Evolutionary conservation across 2,888 invertebrate genomes (phyloP).

Genomic region (Meandrusa payeni): DNA sequence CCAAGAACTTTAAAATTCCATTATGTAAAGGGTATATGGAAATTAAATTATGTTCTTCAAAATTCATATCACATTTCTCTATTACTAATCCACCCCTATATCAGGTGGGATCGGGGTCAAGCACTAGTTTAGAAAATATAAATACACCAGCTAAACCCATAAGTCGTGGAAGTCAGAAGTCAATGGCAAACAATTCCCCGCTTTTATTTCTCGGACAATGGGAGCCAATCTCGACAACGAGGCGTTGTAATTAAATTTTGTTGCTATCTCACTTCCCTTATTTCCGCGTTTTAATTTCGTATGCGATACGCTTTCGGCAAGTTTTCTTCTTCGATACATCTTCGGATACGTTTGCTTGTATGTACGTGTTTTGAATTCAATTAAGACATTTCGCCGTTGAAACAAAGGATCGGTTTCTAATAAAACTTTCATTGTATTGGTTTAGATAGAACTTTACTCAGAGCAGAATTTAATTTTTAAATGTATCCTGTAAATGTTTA

Average conservation of each 20-base stretch:
- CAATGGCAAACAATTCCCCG: conserved; percentile 8
- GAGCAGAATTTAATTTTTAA: too few relatives aligned
- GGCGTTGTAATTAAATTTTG: conserved; percentile 10
- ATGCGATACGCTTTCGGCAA: conserved; percentile 13
- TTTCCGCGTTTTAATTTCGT: conserved; percentile 11
- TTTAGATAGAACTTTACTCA: too few relatives aligned
- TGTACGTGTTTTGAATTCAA: conserved; percentile 13
- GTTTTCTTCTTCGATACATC: conserved; percentile 13
- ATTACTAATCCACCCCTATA: too few relatives aligned
- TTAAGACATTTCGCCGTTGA: conserved; percentile 6
- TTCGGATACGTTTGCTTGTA: neutral
- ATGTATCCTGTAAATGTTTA: too few relatives aligned
- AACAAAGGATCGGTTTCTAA: conserved; percentile 1
- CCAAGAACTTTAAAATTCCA: too few relatives aligned
- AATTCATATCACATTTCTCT: too few relatives aligned
- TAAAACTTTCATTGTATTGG: neutral
- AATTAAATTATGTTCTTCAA: too few relatives aligned
- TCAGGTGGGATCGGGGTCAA: too few relatives aligned
- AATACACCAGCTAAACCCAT: too few relatives aligned
- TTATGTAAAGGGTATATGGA: too few relatives aligned
- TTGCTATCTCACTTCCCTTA: neutral
- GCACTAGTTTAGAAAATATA: too few relatives aligned
- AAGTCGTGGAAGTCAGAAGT: neutral
- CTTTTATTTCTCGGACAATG: conserved; percentile 1
- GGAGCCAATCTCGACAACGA: conserved; percentile 2